These are phyloP conservation scores for Buteo buteo DNA, from an alignment of 2,113 vertebrate genomes.

Conservation along the genomic window DNA sequence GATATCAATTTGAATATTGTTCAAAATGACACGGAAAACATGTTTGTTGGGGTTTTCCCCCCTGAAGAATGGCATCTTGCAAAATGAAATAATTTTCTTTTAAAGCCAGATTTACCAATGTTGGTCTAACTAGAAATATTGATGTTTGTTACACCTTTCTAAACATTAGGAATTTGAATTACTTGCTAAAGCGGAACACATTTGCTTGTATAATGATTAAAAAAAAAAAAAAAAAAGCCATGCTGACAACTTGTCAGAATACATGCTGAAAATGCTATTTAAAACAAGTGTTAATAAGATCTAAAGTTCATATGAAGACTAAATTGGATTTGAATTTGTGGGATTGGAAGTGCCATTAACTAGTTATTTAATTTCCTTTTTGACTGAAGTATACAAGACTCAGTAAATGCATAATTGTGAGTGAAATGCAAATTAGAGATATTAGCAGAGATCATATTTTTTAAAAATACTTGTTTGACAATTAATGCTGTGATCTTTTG, in stretches of 20 bases:
- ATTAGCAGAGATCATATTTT: background rate
- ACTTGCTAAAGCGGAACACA: background rate
- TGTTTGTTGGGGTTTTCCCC: background rate
- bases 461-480: background rate
- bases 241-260: background rate
- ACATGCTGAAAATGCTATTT: background rate
- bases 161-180: background rate
- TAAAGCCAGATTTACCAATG: background rate
- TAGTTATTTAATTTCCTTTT: constrained; percentile 56
- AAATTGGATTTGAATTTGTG: constrained; percentile 50
- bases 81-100: background rate
- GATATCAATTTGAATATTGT: background rate
- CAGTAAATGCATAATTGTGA: constrained; percentile 22
- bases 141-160: background rate
- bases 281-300: background rate
- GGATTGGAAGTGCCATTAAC: constrained; percentile 34
- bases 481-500: background rate
- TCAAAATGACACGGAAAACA: background rate
- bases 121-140: background rate
- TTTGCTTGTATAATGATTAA: background rate
- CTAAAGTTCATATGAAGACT: constrained; percentile 12
- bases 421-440: constrained; percentile 16
- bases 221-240: background rate
- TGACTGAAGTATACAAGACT: constrained; percentile 24
- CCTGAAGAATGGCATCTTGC: background rate